Evolutionary conservation across 1,140 invertebrate genomes (phyloP).

Genomic region (Goniozus legneri): DNA sequence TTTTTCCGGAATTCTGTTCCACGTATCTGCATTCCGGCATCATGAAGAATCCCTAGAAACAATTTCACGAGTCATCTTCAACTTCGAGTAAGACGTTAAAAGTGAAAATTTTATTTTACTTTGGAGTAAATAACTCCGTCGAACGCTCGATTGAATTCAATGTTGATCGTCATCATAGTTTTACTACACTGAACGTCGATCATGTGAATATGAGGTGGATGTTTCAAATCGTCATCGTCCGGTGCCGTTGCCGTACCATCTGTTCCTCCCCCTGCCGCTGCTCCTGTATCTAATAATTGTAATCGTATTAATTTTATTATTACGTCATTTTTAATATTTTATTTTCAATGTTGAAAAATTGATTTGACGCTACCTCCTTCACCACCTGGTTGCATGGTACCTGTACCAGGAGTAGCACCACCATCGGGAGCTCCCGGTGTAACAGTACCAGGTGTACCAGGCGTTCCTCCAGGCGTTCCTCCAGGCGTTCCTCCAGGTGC

Average conservation of each 20-base stretch:
- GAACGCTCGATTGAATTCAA: slow-evolving; percentile 74
- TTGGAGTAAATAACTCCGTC: slow-evolving; percentile 81
- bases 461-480: neutral
- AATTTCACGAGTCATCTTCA: neutral
- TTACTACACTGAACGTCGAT: slow-evolving; percentile 76
- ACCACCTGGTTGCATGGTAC: too few relatives aligned
- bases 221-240: slow-evolving; percentile 55
- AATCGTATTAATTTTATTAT: neutral
- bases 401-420: neutral
- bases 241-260: too few relatives aligned
- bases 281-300: slow-evolving; percentile 2
- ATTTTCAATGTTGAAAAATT: too few relatives aligned
- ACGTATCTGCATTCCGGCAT: slow-evolving; percentile 72
- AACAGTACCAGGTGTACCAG: neutral
- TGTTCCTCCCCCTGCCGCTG: slow-evolving; percentile 1
- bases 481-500: neutral
- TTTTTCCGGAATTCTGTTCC: slow-evolving; percentile 64
- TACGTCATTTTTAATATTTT: too few relatives aligned
- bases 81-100: neutral
- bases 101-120: slow-evolving; percentile 44
- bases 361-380: too few relatives aligned
- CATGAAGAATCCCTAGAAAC: slow-evolving; percentile 63
- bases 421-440: slow-evolving; percentile 1
- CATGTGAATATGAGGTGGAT: slow-evolving; percentile 72
- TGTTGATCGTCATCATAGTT: slow-evolving; percentile 77